Base-by-base conservation (phyloP, 2,113 vertebrate species). In the Petromus typicus region DNA sequence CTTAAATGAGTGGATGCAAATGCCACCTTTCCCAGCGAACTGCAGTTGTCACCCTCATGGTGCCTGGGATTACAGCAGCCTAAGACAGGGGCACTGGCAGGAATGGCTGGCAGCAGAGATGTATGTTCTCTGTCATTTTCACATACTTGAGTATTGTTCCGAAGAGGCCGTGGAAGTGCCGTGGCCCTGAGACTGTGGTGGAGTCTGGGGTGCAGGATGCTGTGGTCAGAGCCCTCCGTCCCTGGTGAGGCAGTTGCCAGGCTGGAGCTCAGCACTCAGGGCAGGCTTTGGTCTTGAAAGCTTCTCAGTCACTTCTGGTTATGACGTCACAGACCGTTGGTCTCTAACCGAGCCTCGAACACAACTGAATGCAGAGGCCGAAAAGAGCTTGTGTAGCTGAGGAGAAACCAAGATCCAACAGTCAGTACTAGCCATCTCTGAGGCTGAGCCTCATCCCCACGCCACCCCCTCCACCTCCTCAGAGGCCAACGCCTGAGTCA, bases 101-200 rank as follows among this genome's bases (percentile, higher is more conserved):
- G 37, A 79, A 80, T 22, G 59, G 32, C 22, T 30, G 56, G 66
- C n/a, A 57, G 30, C 45, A 61, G 51, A 54, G 84, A n/a, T 16
- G 45, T 67, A 25, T 57, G 88, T 96, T 40, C 45, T 92, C 84
- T 43, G 64, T 78, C 37, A 14, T 88, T 67, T 45, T 83, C 73
- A 64, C 20, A n/a, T 11, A 2, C 6, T 2, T 48, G 54, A 32
- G 25, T 78, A 20, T 86, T 73, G 22, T 54, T 93, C 17, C 80
- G 80, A 40, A 86, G 81, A 95, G 48, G 30, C 25, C 12, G 11
- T 75, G 67, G 61, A 87, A 17, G 76, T 71, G 10, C 54, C 51
- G 22, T 54, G 16, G 54, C n/a, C 27, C 37, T 57, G 89, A 40
- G n/a, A n/a, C 63, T 23, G 34, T 22, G 14, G 66, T 78, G 25